Percentiles rank a stretch among this genome's conserved stretches.
phyloP scores from a whole-genome alignment of 2,888 invertebrate genomes.

The Metellina segmentata region DNA sequence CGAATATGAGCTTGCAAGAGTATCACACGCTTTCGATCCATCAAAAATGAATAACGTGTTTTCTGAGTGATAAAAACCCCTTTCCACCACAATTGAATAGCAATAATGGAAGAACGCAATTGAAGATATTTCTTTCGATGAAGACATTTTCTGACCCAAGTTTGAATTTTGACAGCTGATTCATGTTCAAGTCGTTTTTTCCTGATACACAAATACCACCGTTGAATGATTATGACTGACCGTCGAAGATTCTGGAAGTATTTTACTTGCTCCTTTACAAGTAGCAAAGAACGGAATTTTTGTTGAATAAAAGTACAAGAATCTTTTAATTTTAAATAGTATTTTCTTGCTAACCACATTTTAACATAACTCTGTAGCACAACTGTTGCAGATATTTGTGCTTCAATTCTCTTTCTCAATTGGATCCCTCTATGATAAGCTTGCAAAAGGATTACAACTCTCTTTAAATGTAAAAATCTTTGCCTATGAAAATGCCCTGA shows the following conservation, averaged over 20 bases:
- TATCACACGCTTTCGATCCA: background rate
- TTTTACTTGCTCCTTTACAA: background rate
- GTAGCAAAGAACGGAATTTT: conserved; percentile 5
- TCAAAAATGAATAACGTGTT: background rate
- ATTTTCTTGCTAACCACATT: conserved; percentile 12
- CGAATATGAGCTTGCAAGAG: conserved; percentile 6
- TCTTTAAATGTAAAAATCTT: background rate
- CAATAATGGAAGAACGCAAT: background rate
- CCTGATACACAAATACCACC: background rate
- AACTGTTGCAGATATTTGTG: background rate
- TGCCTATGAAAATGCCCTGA: conserved; percentile 4
- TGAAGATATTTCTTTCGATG: conserved; percentile 25
- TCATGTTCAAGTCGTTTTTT: background rate
- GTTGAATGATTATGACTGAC: conserved; percentile 9
- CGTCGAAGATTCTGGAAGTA: background rate
- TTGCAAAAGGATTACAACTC: conserved; percentile 10
- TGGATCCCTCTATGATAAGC: conserved; percentile 18
- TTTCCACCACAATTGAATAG: conserved; percentile 35
- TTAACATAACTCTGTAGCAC: conserved; percentile 11
- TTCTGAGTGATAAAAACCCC: background rate
- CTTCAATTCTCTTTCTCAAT: background rate
- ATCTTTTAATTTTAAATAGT: background rate
- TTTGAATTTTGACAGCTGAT: conserved; percentile 71
- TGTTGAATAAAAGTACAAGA: conserved; percentile 19
- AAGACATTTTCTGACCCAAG: conserved; percentile 35